Conservation (phyloP, 2,113 vertebrate species). For the Oxyruncus cristatus region DNA sequence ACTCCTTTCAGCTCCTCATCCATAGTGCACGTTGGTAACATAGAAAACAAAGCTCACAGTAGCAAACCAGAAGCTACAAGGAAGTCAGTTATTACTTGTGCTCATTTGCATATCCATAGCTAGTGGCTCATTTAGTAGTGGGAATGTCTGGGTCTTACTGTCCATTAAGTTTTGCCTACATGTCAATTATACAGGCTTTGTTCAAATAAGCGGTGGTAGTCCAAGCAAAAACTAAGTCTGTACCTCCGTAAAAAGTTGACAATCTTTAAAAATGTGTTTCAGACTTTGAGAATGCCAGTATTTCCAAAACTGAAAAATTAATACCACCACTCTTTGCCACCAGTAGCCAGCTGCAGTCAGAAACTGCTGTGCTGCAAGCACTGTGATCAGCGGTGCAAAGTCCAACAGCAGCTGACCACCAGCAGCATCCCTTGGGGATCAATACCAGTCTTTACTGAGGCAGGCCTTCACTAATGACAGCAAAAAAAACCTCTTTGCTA, state of each 20-base stretch:
- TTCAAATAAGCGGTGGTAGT: background rate
- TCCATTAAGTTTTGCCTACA: background rate
- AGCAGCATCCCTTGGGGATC: background rate
- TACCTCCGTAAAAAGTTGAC: background rate
- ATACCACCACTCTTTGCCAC: background rate
- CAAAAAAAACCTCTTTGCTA: background rate
- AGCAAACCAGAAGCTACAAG: background rate
- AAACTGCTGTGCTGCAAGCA: background rate
- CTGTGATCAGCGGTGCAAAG: background rate
- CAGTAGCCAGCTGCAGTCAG: background rate
- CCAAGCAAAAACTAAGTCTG: background rate
- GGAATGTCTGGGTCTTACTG: background rate
- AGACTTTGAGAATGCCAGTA: background rate
- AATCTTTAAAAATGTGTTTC: background rate
- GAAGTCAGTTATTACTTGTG: background rate
- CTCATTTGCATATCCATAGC: background rate
- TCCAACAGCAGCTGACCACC: background rate
- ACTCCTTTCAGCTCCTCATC: background rate
- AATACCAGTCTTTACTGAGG: background rate
- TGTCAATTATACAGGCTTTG: background rate
- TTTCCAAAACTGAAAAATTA: background rate
- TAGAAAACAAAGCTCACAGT: background rate
- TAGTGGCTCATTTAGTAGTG: background rate
- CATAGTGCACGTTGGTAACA: rapidly evolving
- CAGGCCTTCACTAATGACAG: background rate